These are phyloP conservation scores for Cromileptes altivelis DNA, from an alignment of 2,113 vertebrate species.

Conservation along the genomic window DNA sequence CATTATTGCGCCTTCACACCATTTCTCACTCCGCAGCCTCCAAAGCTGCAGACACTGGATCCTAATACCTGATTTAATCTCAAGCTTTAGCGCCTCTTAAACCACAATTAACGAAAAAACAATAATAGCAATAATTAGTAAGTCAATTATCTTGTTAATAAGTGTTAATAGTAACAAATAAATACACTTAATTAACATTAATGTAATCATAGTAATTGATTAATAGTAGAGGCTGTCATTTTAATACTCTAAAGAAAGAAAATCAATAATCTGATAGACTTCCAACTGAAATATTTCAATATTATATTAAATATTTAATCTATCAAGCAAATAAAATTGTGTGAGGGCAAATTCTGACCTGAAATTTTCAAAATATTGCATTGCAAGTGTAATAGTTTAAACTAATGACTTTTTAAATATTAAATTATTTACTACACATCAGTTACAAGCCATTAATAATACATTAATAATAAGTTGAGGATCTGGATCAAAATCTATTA, in stretches of 20 bases:
- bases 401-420: neutral
- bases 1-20: conserved; percentile 60
- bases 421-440: fast-evolving
- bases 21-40: neutral
- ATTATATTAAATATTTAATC: neutral
- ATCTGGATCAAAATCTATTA: neutral
- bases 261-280: neutral
- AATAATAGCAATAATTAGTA: neutral
- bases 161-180: too few species aligned
- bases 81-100: too few species aligned
- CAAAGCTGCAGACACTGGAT: too few species aligned
- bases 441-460: neutral
- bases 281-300: neutral
- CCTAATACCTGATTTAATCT: neutral
- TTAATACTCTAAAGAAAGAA: neutral
- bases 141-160: neutral
- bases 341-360: neutral
- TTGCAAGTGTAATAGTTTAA: too few species aligned
- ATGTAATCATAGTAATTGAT: too few species aligned
- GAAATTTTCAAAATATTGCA: neutral
- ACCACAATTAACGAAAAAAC: neutral
- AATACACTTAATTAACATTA: too few species aligned
- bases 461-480: neutral
- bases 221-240: neutral
- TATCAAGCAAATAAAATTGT: neutral